Evolutionary conservation across 2,888 invertebrate species (phyloP).

Genomic region (Conus canariensis): DNA sequence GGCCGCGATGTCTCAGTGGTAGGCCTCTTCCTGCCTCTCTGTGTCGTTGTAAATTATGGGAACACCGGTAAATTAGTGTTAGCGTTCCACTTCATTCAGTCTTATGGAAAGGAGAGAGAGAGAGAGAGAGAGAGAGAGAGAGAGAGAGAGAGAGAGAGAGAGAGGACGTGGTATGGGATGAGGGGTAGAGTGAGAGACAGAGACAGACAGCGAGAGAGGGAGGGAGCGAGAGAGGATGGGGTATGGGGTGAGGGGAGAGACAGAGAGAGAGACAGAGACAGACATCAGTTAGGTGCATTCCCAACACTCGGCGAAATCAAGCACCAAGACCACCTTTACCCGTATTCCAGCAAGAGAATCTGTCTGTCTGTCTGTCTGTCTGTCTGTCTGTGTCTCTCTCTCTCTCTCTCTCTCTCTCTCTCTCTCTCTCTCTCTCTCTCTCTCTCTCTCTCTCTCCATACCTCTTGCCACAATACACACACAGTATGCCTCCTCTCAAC

Average conservation of each 20-base stretch:
- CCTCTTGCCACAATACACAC: not conserved
- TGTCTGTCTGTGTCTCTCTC: not conserved
- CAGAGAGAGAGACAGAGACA: not conserved
- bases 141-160: no score
- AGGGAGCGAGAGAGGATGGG: no score
- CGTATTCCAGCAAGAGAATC: not conserved
- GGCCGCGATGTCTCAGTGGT: not conserved
- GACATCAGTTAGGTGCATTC: not conserved
- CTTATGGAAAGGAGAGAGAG: not conserved
- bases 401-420: not conserved
- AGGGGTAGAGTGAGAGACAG: no score
- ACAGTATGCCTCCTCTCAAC: no score
- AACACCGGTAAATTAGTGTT: not conserved
- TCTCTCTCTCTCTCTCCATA: not conserved
- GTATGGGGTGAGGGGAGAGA: no score
- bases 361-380: slow-evolving; percentile 10
- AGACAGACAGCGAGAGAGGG: no score
- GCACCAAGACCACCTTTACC: no score
- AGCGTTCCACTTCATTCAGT: not conserved
- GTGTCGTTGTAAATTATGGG: not conserved
- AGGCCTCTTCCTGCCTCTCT: not conserved
- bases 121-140: not conserved
- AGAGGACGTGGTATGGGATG: no score
- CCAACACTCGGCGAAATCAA: not conserved
- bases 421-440: slow-evolving; percentile 6